Percentiles rank a stretch among this genome's conserved stretches.
phyloP scores from a whole-genome alignment of 2,888 invertebrate species.

The Pristionchus japonicus region DNA sequence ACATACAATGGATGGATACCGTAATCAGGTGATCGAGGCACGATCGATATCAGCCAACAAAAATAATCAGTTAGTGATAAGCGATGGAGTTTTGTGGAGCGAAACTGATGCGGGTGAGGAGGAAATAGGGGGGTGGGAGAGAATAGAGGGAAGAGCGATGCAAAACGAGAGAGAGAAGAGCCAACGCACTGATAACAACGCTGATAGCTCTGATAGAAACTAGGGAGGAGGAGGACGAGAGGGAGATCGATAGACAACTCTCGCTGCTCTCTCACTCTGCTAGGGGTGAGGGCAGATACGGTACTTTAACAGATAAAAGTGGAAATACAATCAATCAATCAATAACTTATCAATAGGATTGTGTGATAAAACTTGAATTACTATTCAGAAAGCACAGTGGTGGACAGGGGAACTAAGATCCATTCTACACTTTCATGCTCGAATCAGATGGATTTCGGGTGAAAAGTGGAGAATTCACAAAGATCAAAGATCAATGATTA shows the following conservation, averaged over 20 bases:
- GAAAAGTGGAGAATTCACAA: no score
- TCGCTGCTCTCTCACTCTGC: neutral
- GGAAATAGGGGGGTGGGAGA: neutral
- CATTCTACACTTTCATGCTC: no score
- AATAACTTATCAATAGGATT: neutral
- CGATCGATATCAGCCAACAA: slow-evolving; percentile 7
- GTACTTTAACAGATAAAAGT: neutral
- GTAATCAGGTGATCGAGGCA: neutral
- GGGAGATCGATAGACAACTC: slow-evolving; percentile 15
- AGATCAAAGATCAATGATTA: slow-evolving; percentile 28
- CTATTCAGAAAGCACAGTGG: neutral
- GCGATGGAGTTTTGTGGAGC: neutral
- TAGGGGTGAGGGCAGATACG: neutral
- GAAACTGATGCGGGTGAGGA: neutral
- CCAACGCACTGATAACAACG: slow-evolving; percentile 8
- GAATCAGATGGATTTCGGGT: no score
- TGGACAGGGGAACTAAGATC: no score
- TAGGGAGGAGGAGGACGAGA: neutral
- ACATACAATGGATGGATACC: neutral
- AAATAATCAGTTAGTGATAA: neutral
- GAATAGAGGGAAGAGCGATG: neutral
- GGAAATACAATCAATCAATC: slow-evolving; percentile 15
- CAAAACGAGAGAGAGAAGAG: slow-evolving; percentile 9
- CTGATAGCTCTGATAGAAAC: slow-evolving; percentile 28
- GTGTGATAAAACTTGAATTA: neutral